These are phyloP conservation scores for Drosophila subpulchrella DNA, from an alignment of 1,140 invertebrate genomes.

Conservation along the genomic window DNA sequence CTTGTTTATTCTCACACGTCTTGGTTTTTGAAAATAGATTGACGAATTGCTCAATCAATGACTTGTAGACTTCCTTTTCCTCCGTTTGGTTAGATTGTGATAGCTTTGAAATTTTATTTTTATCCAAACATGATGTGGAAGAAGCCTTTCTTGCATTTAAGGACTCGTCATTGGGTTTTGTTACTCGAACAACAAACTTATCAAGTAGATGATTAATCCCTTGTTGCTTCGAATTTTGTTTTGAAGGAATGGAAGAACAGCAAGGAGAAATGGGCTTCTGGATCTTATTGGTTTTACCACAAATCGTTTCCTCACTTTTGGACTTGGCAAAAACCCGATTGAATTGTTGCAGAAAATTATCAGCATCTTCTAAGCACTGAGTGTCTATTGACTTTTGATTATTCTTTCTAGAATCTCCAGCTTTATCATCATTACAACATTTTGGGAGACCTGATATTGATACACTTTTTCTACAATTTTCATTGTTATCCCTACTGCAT, in stretches of 20 bases:
- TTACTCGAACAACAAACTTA: neutral
- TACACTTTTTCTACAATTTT: neutral
- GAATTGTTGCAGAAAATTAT: conserved; percentile 11
- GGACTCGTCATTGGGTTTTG: neutral
- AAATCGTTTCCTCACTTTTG: neutral
- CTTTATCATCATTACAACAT: neutral
- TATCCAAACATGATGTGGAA: neutral
- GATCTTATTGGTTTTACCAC: neutral
- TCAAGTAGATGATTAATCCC: neutral
- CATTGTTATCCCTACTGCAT: too few relatives aligned
- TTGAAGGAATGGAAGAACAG: neutral
- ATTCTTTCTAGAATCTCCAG: neutral
- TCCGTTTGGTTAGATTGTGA: neutral
- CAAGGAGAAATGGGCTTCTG: neutral
- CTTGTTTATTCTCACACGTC: neutral
- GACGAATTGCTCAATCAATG: conserved; percentile 9
- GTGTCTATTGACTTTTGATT: neutral
- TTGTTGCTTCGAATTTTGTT: neutral
- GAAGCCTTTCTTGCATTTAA: neutral
- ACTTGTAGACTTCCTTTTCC: conserved; percentile 15
- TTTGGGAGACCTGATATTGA: neutral
- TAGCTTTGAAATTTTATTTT: too few relatives aligned
- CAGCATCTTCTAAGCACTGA: neutral
- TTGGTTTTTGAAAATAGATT: neutral
- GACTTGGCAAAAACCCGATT: neutral